Conservation (phyloP, 2,888 invertebrate species). For the Andrena praecox region DNA sequence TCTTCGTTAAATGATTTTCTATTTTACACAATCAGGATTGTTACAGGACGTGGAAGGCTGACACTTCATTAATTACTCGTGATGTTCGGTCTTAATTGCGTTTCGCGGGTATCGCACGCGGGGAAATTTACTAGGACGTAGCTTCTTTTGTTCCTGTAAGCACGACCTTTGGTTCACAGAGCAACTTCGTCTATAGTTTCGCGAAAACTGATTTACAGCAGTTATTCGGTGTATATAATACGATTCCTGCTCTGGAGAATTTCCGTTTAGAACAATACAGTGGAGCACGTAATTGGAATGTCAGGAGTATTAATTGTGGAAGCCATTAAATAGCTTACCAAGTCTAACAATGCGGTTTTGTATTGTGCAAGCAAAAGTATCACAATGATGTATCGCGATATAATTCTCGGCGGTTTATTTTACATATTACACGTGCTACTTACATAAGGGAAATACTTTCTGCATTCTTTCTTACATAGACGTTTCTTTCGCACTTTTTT, state of each 20-base stretch:
- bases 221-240: neutral
- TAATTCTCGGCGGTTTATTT: constrained; percentile 4
- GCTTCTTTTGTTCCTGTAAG: neutral
- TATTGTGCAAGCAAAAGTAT: constrained; percentile 12
- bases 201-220: neutral
- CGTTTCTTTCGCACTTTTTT: neutral
- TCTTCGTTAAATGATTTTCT: neutral
- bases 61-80: constrained; percentile 1
- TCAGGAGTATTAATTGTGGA: constrained; percentile 12
- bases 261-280: neutral
- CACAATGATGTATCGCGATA: constrained; percentile 1
- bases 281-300: neutral
- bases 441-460: constrained; percentile 1
- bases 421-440: neutral
- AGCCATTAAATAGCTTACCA: neutral
- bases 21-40: neutral
- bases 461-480: neutral
- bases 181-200: neutral
- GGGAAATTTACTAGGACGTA: neutral
- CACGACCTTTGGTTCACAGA: neutral
- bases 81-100: neutral
- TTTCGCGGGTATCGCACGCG: neutral
- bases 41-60: neutral
- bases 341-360: constrained; percentile 3
- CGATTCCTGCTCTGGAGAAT: neutral